Base-by-base conservation (phyloP, 2,113 vertebrate genomes). In the Dipodomys stephensi region DNA sequence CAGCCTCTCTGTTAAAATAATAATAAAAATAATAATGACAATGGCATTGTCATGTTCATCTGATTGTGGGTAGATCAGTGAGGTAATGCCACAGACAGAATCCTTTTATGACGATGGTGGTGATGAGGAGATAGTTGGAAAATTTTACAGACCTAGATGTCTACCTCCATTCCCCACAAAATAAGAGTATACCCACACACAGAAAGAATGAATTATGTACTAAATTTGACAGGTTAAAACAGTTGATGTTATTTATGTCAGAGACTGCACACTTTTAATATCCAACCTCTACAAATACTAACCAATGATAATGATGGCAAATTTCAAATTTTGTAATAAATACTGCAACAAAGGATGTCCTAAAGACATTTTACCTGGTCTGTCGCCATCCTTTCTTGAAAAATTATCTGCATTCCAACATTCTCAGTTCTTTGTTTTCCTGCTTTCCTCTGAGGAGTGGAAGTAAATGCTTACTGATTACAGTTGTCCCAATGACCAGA, bases 391-490 rank as follows among this genome's bases (percentile, higher is more conserved):
- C 18, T 73, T 65, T 32, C 49, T 83, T 83, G 22, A 85, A 79
- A 87, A 15, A 15, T 62, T 77, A 39, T 27, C 32, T 12, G 11
- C 15, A 62, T 18, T 85, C 19, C 44, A 89, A 69, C 5, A 46
- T 7, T 49, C 30, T 86, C 12, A 23, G 7, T 68, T 95, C 53
- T 72, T 16, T 4, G 11, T 23, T 64, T 82, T 89, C 19, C 30
- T 77, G 12, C 23, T 65, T 87, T 62, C 5, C n/a, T 94, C 53
- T 77, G 62, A 23, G 69, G 80, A 49, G n/a, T 46, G 39, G 10
- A 94, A 78, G 25, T 65, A 81, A 83, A 78, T 86, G 74, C 27
- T n/a, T 94, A 23, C 73, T 89, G 77, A 94, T 81, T 73, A 77
- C 6, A 60, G 20, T 85, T 53, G 11, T 2, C 35, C 67, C 35